Percentiles rank a stretch among this genome's conserved stretches.
These are phyloP conservation scores for Melanaphis sacchari DNA, from an alignment of 1,140 invertebrate species.

Conservation along the genomic window DNA sequence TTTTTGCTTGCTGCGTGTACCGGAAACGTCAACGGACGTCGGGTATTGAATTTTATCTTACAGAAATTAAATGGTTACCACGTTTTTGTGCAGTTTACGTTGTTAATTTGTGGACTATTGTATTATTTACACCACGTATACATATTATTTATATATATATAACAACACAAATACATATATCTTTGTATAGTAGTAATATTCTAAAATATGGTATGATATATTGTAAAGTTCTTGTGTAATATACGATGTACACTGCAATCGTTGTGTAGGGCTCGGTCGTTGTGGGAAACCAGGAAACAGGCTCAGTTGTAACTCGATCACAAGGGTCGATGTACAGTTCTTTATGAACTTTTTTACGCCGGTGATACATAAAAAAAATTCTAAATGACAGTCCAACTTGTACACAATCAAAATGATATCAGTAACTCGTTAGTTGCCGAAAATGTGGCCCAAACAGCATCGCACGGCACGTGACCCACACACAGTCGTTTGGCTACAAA, in stretches of 20 bases:
- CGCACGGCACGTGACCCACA: background rate
- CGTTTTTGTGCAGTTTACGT: background rate
- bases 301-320: conserved; percentile 46
- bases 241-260: background rate
- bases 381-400: background rate
- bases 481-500: background rate
- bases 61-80: conserved; percentile 3
- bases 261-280: background rate
- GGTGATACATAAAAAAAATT: background rate
- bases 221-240: background rate
- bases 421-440: conserved; percentile 48
- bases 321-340: background rate
- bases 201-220: background rate
- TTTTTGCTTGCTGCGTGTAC: background rate
- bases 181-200: too few relatives aligned
- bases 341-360: background rate
- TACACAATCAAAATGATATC: conserved; percentile 54
- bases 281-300: conserved; percentile 48
- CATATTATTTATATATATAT: background rate
- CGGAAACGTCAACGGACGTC: conserved; percentile 39
- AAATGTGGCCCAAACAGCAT: background rate
- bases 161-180: too few relatives aligned
- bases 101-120: conserved; percentile 22
- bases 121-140: background rate
- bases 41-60: background rate